phyloP scores from a whole-genome alignment of 1,140 invertebrate species.

The Lasioglossum baleicum region DNA sequence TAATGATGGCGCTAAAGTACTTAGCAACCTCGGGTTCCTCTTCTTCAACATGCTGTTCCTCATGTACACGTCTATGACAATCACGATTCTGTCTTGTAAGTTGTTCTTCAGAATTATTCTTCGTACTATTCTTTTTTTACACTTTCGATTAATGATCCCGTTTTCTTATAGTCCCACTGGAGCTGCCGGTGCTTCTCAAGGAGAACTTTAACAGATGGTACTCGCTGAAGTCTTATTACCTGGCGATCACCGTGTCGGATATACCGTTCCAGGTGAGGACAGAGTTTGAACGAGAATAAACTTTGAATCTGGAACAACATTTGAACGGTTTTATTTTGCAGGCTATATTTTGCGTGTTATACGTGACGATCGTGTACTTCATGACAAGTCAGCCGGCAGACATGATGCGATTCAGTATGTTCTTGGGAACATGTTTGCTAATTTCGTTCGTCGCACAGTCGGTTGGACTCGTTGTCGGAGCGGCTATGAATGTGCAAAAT shows the following conservation, averaged over 20 bases:
- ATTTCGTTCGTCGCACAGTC: conserved; percentile 98
- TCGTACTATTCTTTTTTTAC: neutral
- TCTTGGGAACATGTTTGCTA: conserved; percentile 91
- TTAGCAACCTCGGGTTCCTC: conserved; percentile 97
- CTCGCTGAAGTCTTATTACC: conserved; percentile 95
- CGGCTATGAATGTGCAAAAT: conserved; percentile 95
- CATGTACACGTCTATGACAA: conserved; percentile 99
- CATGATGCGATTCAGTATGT: conserved; percentile 91
- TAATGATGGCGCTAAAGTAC: conserved; percentile 95
- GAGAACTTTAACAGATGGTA: conserved; percentile 99
- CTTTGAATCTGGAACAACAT: too few species aligned
- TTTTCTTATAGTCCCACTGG: conserved; percentile 89
- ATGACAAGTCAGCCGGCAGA: conserved; percentile 96
- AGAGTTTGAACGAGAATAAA: too few species aligned
- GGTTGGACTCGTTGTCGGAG: conserved; percentile 96
- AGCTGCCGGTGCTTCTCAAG: conserved; percentile 96
- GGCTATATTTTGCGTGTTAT: conserved; percentile 94
- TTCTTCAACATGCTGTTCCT: conserved; percentile 99
- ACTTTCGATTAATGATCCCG: neutral
- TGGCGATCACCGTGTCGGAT: conserved; percentile 97
- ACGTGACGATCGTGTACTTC: conserved; percentile 96
- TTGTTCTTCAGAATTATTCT: neutral
- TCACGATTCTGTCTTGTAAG: conserved; percentile 96
- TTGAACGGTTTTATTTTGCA: conserved; percentile 75
- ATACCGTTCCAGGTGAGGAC: conserved; percentile 94